Percentiles rank a stretch among this genome's conserved stretches.
Conservation (phyloP, 1,140 invertebrate species). For the Anoplolepis gracilipes region DNA sequence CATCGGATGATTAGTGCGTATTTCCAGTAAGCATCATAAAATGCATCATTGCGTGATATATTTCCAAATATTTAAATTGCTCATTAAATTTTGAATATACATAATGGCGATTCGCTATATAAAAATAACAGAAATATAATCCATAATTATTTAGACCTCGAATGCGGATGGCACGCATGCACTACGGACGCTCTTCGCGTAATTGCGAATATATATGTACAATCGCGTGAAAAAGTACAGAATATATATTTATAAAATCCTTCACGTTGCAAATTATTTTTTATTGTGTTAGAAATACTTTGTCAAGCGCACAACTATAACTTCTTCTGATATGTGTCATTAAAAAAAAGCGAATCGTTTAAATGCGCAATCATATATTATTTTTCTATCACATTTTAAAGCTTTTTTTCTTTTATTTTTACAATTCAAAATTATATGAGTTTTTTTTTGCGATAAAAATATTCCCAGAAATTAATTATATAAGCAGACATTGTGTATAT, state of each 20-base stretch:
- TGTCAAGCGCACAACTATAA: neutral
- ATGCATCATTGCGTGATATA: neutral
- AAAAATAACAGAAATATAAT: constrained; percentile 1
- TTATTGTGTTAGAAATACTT: constrained; percentile 18
- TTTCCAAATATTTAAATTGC: neutral
- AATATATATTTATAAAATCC: constrained; percentile 5
- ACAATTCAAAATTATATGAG: neutral
- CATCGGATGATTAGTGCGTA: neutral
- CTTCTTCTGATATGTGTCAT: neutral
- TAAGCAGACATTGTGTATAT: neutral
- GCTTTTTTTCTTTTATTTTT: neutral
- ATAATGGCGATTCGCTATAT: neutral
- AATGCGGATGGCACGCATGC: constrained; percentile 9
- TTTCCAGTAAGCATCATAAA: neutral
- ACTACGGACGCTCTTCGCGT: constrained; percentile 33
- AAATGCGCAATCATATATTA: neutral
- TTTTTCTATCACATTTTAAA: neutral
- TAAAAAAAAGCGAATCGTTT: neutral
- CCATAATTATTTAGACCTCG: constrained; percentile 5
- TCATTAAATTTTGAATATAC: constrained; percentile 24
- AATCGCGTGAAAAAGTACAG: constrained; percentile 15
- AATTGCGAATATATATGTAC: neutral
- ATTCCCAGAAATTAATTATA: neutral
- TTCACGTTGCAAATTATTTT: constrained; percentile 49
- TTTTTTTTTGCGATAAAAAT: neutral